Conservation (phyloP, 53 echinoderm and acorn worm genomes). For the Crossaster papposus region DNA sequence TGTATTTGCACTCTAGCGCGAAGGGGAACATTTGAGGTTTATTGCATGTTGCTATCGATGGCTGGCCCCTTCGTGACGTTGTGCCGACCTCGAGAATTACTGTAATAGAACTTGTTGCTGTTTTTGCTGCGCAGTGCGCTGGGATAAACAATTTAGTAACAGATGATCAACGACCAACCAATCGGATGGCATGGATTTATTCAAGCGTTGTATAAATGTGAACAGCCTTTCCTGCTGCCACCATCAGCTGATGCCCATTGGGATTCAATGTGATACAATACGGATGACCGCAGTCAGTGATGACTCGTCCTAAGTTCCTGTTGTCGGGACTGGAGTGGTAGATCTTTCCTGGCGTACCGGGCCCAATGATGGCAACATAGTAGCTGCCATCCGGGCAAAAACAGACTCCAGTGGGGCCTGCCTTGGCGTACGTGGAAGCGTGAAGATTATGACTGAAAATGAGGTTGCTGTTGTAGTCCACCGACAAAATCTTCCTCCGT, state of each 20-base stretch:
- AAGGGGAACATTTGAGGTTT: too few relatives aligned
- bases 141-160: too few relatives aligned
- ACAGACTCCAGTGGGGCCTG: constrained; percentile 8
- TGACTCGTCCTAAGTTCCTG: neutral
- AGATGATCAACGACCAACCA: too few relatives aligned
- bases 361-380: constrained; percentile 1
- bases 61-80: too few relatives aligned
- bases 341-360: neutral
- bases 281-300: neutral
- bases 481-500: neutral
- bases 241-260: neutral
- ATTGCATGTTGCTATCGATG: too few relatives aligned
- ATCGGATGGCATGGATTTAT: too few relatives aligned
- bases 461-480: constrained; percentile 11
- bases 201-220: neutral
- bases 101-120: too few relatives aligned
- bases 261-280: neutral
- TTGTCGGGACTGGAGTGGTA: neutral
- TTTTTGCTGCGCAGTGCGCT: too few relatives aligned
- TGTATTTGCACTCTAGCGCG: too few relatives aligned
- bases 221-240: neutral
- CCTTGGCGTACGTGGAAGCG: neutral
- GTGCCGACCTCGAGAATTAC: too few relatives aligned
- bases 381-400: constrained; percentile 1
- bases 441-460: neutral